Conservation (phyloP, 2,113 vertebrate genomes). For the Myiozetetes cayanensis region DNA sequence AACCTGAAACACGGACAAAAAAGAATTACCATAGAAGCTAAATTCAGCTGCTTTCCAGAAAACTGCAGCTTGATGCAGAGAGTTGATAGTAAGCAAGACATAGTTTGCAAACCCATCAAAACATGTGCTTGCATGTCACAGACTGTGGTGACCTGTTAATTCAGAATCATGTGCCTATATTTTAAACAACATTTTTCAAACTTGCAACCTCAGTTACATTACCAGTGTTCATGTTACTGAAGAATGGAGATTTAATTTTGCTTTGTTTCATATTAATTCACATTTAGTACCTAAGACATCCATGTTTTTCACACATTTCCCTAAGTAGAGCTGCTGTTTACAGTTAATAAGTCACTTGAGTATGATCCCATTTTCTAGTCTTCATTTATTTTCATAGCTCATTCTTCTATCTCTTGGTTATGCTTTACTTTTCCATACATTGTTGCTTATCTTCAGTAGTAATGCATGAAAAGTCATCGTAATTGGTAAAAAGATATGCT, state of each 20-base stretch:
- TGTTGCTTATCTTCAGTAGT: background rate
- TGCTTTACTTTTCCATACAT: background rate
- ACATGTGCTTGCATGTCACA: slow-evolving; percentile 45
- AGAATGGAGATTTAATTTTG: background rate
- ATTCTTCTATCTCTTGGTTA: background rate
- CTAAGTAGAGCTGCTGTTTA: slow-evolving; percentile 14
- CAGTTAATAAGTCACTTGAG: background rate
- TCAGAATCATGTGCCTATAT: slow-evolving; percentile 71
- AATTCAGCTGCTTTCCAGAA: slow-evolving; percentile 68
- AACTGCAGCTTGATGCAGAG: slow-evolving; percentile 58
- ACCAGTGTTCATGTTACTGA: slow-evolving; percentile 18
- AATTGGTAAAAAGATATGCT: background rate
- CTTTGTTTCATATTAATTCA: background rate
- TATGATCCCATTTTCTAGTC: background rate
- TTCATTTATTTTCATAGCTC: background rate
- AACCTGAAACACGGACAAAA: slow-evolving; percentile 33
- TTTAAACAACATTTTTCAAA: slow-evolving; percentile 34
- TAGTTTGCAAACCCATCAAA: slow-evolving; percentile 26
- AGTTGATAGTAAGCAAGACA: slow-evolving; percentile 40
- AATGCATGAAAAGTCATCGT: slow-evolving; percentile 21
- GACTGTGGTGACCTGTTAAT: slow-evolving; percentile 35
- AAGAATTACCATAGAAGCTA: slow-evolving; percentile 52
- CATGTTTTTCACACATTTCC: slow-evolving; percentile 16
- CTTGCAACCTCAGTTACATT: slow-evolving; percentile 20
- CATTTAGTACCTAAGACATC: slow-evolving; percentile 26